phyloP scores from a whole-genome alignment of 2,888 invertebrate species.

The Drosophila pullipes region DNA sequence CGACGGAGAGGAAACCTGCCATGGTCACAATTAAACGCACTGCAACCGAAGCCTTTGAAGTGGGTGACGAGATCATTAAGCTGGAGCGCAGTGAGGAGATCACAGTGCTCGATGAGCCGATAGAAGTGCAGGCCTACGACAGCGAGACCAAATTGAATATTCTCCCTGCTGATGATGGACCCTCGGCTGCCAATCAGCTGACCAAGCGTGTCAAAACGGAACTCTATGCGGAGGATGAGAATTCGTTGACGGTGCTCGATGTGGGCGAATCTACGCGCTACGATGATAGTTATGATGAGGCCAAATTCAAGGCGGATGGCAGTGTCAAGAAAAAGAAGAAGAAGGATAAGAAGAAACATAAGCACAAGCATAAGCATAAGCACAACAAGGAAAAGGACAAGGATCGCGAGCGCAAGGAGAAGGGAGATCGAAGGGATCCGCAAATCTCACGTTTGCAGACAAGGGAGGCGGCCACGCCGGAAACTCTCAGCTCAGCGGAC shows the following conservation, averaged over 20 bases:
- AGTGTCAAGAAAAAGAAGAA: conserved; percentile 90
- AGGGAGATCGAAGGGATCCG: conserved; percentile 85
- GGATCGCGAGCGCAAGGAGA: conserved; percentile 84
- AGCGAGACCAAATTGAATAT: conserved; percentile 59
- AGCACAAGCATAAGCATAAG: conserved; percentile 93
- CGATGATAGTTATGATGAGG: conserved; percentile 76
- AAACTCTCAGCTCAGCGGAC: conserved; percentile 85
- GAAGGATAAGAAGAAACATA: conserved; percentile 92
- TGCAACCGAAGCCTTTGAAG: conserved; percentile 82
- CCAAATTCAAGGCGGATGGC: conserved; percentile 87
- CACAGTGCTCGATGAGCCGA: conserved; percentile 64
- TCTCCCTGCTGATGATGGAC: conserved; percentile 40
- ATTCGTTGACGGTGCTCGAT: conserved; percentile 92
- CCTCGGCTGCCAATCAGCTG: conserved; percentile 54
- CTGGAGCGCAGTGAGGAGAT: conserved; percentile 82
- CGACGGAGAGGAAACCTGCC: conserved; percentile 53
- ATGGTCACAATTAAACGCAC: conserved; percentile 76
- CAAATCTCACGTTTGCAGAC: conserved; percentile 82
- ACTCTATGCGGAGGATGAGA: conserved; percentile 86
- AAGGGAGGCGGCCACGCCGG: conserved; percentile 84
- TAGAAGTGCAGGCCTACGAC: conserved; percentile 77
- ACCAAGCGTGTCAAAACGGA: conserved; percentile 85
- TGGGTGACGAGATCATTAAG: conserved; percentile 85
- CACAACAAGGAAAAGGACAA: conserved; percentile 88
- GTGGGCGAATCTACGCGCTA: conserved; percentile 57